These are phyloP conservation scores for Nemapogon koenigi DNA, from an alignment of 2,888 invertebrate species.

Conservation along the genomic window DNA sequence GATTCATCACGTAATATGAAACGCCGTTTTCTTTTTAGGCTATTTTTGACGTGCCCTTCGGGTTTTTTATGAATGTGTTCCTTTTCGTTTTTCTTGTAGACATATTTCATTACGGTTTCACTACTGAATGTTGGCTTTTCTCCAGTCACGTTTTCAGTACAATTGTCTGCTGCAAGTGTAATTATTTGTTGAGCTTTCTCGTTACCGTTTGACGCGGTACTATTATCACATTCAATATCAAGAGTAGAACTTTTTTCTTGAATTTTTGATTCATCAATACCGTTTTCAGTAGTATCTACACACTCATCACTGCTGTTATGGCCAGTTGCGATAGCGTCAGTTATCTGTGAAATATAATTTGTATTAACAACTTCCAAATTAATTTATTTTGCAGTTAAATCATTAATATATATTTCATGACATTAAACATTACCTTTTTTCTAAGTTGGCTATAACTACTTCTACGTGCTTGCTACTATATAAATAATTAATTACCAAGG, in stretches of 20 bases:
- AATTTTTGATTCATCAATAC: slow-evolving; percentile 14
- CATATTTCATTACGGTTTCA: slow-evolving; percentile 35
- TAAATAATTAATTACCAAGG: no score
- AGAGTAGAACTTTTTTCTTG: slow-evolving; percentile 12
- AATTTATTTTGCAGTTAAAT: background rate
- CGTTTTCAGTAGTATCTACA: slow-evolving; percentile 12
- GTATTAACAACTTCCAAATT: background rate
- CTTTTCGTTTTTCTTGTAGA: slow-evolving; percentile 33
- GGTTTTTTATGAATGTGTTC: slow-evolving; percentile 21
- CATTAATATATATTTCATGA: no score
- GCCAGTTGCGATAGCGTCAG: background rate
- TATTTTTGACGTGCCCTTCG: slow-evolving; percentile 37
- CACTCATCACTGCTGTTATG: background rate
- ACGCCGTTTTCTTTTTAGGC: slow-evolving; percentile 31
- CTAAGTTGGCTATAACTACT: no score
- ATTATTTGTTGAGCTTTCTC: background rate
- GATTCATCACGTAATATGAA: no score
- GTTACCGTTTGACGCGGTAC: slow-evolving; percentile 12
- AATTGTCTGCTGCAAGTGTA: background rate
- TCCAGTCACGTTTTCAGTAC: background rate
- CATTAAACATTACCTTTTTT: no score
- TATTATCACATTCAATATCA: slow-evolving; percentile 6
- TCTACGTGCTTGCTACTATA: no score
- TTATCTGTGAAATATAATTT: slow-evolving; percentile 2
- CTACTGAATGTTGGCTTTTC: background rate